Evolutionary conservation across 2,797 vertebrate species (phyloP).

Genomic region (Scomberomorus guttatus): DNA sequence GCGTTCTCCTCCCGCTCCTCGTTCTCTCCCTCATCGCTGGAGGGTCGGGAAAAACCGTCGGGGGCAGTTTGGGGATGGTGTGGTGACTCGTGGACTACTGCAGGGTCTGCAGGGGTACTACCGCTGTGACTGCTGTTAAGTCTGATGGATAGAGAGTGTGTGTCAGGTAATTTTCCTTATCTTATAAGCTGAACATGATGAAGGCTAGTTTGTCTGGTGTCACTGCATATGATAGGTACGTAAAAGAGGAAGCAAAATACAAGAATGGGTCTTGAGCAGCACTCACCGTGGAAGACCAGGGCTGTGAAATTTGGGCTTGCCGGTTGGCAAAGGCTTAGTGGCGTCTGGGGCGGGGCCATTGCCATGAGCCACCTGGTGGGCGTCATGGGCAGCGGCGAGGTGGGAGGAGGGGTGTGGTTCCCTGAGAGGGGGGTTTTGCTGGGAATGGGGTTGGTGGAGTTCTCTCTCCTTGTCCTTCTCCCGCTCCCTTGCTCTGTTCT

Average conservation of each 20-base stretch:
- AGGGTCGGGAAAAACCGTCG: constrained; percentile 91
- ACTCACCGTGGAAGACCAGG: constrained; percentile 97
- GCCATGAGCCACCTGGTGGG: constrained; percentile 92
- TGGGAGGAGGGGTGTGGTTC: constrained; percentile 94
- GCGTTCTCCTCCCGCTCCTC: constrained; percentile 95
- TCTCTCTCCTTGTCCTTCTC: constrained; percentile 94
- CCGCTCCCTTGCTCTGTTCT: constrained; percentile 97
- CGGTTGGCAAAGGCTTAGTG: constrained; percentile 90
- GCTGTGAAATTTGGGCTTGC: constrained; percentile 96
- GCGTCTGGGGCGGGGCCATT: constrained; percentile 86
- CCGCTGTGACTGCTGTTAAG: constrained; percentile 93
- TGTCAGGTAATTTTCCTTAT: background rate
- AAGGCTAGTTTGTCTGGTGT: background rate
- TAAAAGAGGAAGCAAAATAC: background rate
- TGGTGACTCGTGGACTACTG: constrained; percentile 89
- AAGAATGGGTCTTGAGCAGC: background rate
- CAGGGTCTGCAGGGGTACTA: constrained; percentile 87
- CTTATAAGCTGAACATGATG: background rate
- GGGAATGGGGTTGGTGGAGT: constrained; percentile 92
- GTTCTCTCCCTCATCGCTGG: constrained; percentile 98
- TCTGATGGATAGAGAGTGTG: constrained; percentile 74
- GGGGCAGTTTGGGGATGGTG: constrained; percentile 89
- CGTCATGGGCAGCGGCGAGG: constrained; percentile 81
- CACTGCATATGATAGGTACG: background rate
- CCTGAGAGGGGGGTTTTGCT: constrained; percentile 97